Base-by-base conservation (phyloP, 2,797 vertebrate genomes). In the Spheniscus humboldti region DNA sequence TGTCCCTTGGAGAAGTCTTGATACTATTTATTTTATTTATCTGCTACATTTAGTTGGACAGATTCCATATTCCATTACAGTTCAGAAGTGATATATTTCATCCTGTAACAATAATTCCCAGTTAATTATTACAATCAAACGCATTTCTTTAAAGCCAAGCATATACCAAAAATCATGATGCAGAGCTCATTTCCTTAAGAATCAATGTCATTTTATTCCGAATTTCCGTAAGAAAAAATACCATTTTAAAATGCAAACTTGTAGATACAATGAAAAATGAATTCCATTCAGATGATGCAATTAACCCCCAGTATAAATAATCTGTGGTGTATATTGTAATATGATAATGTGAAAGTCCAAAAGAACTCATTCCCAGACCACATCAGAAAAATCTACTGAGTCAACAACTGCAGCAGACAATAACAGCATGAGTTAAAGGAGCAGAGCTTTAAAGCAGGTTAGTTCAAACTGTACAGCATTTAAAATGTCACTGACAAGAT, bases 281-380 rank as follows among this genome's bases (percentile, higher is more conserved):
- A 98, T 98, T 98, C 98, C 97, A 97, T 62, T 94, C 81, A 96
- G 94, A 98, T 98, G 96, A 98, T 97, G 97, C 95, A 97, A 98
- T 96, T 97, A 97, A 97, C 93, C 89, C 92, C 95, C 75, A 98
- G 93, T 96, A 96, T 97, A 98, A 98, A 97, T 98, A 97, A 96
- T 97, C 90, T 74, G 93, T 79, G 83, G 94, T 94, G 63, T 97
- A 97, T 96, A 97, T 91, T 97, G 94, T 96, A 97, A 97, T 88
- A 97, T 71, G 95, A 97, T 96, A 98, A 97, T 97, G 97, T 97
- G 97, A 97, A 98, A 93, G 77, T 94, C 96, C 76, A 96, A 94
- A 97, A 96, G 94, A 98, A 94, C 85, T 96, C 79, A 90, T 98
- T 98, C 97, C 98, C 98, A 98, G 97, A 96, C 97, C 96, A 95